These are phyloP conservation scores for Protonemura montana DNA, from an alignment of 2,888 invertebrate genomes.

Conservation along the genomic window DNA sequence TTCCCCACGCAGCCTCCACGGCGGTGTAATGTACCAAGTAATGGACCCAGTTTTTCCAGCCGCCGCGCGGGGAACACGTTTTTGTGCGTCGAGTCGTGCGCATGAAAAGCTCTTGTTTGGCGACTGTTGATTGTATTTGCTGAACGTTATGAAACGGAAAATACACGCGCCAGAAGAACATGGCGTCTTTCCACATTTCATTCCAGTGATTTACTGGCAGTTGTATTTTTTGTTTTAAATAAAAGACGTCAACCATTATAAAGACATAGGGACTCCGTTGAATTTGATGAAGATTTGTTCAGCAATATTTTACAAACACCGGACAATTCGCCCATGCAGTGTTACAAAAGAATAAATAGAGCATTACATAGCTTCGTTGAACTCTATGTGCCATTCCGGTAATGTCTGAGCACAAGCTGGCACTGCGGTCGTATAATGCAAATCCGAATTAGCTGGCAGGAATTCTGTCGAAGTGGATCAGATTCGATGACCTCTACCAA, in stretches of 20 bases:
- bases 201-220: not conserved
- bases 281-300: not conserved
- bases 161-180: not conserved
- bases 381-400: not conserved
- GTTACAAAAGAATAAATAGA: too few relatives aligned
- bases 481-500: not conserved
- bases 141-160: not conserved
- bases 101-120: not conserved
- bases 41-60: not conserved
- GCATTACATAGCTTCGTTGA: not conserved
- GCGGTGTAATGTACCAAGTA: not conserved
- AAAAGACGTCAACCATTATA: not conserved
- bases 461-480: not conserved
- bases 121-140: constrained; percentile 4
- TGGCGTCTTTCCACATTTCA: not conserved
- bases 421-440: not conserved
- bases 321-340: too few relatives aligned
- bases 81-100: not conserved
- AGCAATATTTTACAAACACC: not conserved
- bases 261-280: not conserved
- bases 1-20: not conserved
- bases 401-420: too few relatives aligned
- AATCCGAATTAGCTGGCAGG: not conserved
- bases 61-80: not conserved
- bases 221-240: not conserved